Evolutionary conservation across 2,113 vertebrate species (phyloP).

Genomic region (Podarcis cretensis): DNA sequence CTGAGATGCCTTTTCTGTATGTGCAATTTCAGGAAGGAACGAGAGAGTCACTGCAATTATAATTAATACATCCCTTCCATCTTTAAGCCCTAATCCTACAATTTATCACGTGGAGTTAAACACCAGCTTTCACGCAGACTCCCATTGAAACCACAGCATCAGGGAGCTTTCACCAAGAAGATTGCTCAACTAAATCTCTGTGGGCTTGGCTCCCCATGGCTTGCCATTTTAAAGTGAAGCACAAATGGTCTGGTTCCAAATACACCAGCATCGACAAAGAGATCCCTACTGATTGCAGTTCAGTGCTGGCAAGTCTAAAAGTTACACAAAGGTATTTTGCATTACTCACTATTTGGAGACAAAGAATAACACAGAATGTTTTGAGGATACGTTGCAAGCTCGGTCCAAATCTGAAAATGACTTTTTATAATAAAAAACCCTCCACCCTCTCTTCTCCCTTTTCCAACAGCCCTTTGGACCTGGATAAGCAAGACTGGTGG

Average conservation of each 20-base stretch:
- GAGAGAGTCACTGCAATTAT: not conserved
- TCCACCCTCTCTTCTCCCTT: not conserved
- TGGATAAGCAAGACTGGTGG: slow-evolving; percentile 3
- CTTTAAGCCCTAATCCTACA: slow-evolving; percentile 8
- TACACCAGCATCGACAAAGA: not conserved
- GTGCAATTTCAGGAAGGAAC: not conserved
- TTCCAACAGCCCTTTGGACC: not conserved
- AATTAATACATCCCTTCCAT: slow-evolving; percentile 5
- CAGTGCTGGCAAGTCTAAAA: not conserved
- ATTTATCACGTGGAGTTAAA: not conserved
- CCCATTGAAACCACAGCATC: slow-evolving; percentile 6
- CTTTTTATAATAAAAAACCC: not conserved
- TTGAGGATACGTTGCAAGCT: not conserved
- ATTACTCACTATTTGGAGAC: not conserved
- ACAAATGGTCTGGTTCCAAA: not conserved
- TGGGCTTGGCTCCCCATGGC: not conserved
- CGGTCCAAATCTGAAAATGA: not conserved
- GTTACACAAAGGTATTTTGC: not conserved
- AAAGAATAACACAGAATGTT: not conserved
- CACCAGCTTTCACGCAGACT: not conserved
- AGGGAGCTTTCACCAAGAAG: not conserved
- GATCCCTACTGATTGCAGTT: not conserved
- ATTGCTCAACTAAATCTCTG: not conserved
- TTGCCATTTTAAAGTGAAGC: slow-evolving; percentile 3
- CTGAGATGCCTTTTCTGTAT: not conserved